Evolutionary conservation across 2,113 vertebrate genomes (phyloP).

Genomic region (Syrrhaptes paradoxus): DNA sequence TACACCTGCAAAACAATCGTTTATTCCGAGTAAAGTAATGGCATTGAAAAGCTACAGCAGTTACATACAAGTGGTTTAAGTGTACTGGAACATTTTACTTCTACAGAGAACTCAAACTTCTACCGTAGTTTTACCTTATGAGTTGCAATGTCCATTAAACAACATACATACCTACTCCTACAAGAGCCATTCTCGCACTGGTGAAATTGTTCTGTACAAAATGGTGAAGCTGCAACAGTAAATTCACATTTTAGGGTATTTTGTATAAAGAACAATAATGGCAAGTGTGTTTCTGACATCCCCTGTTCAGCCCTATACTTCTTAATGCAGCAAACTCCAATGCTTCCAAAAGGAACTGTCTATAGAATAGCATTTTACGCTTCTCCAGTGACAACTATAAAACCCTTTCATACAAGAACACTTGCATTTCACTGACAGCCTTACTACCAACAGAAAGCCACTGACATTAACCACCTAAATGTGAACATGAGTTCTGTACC

Average conservation of each 20-base stretch:
- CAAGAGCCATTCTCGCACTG: slow-evolving; percentile 88
- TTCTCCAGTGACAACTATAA: not conserved
- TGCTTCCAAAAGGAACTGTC: not conserved
- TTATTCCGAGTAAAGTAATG: not conserved
- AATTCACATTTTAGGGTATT: slow-evolving; percentile 18
- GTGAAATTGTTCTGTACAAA: slow-evolving; percentile 90
- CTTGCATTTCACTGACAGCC: not conserved
- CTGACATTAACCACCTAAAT: not conserved
- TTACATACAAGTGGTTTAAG: not conserved
- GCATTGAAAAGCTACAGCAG: not conserved
- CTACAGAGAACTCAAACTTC: not conserved
- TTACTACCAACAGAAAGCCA: not conserved
- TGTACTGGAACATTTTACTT: not conserved
- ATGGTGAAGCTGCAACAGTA: slow-evolving; percentile 82
- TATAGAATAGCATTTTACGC: not conserved
- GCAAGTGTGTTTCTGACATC: not conserved
- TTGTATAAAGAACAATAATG: not conserved
- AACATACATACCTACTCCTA: slow-evolving; percentile 87
- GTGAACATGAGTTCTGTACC: not conserved
- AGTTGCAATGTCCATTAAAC: not conserved
- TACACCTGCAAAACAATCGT: slow-evolving; percentile 78
- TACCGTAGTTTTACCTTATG: not conserved
- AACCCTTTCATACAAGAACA: not conserved
- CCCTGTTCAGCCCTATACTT: not conserved
- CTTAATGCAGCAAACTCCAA: not conserved